Evolutionary conservation across 2,113 vertebrate species (phyloP), one percentile per base, ranked within the genome.

Genomic region (Dasyornis broadbenti): DNA sequence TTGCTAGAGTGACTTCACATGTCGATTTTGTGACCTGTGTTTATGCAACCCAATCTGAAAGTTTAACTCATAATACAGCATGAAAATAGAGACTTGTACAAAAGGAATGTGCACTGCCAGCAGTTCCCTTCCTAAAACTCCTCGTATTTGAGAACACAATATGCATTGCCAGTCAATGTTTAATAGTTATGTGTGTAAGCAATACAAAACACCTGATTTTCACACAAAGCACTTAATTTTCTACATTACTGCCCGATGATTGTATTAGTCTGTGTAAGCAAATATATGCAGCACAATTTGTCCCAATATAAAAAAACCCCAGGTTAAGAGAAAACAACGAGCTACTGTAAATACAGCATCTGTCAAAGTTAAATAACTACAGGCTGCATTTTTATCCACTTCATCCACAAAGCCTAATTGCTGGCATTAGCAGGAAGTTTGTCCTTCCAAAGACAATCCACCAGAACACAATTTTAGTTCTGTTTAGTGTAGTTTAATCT

Each of bases 21-120:
- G 49, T 28, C 94, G 64, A 84, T 92, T 93, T 81, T 80, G 33
- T 54, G 71, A 90, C 68, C 49, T 57, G 13, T 83, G 68, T 90
- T 96, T 92, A 93, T 78, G 88, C 79, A 94, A 90, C 20, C 26
- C 53, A 89, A 53, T 72, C 79, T 78, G 66, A 52, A 96, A 86
- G 52, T 81, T 90, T 88, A 82, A 90, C 47, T 93, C 52, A 4
- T 39, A 94, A 73, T 86, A 78, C 42, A 86, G 78, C 35, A 78
- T 22, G 64, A 65, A 94, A 96, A 93, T 19, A 73, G 54, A 94
- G 70, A 91, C 72, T 71, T 81, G 33, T 81, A 77, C 52, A 71
- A 64, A 64, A 96, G 72, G 88, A 96, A 96, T 79, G 88, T 64
- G 90, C 76, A 63, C 31, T n/a, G 65, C 94, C 76, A 94, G 92